These are phyloP conservation scores for Syrphus vitripennis DNA, from an alignment of 2,888 invertebrate genomes.

Conservation along the genomic window DNA sequence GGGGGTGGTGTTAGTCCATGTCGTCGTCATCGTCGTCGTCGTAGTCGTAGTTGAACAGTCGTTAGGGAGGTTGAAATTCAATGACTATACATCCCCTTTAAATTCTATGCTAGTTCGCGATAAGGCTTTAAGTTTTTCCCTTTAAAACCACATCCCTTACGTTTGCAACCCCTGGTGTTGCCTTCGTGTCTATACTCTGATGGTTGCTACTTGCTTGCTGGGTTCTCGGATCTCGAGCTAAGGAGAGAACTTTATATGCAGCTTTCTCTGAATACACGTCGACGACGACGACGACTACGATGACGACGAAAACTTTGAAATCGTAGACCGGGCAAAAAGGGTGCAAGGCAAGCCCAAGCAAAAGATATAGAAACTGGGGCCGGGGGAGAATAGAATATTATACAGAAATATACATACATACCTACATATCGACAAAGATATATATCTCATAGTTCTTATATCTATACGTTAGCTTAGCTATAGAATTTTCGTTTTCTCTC, in stretches of 20 bases:
- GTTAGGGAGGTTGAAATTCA: conserved; percentile 40
- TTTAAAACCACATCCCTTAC: conserved; percentile 55
- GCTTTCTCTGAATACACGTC: conserved; percentile 62
- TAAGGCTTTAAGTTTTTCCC: conserved; percentile 70
- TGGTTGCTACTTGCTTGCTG: conserved; percentile 27
- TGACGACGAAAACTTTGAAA: conserved; percentile 69
- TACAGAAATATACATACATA: conserved; percentile 39
- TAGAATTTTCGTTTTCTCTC: conserved; percentile 1
- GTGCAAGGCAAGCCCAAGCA: conserved; percentile 54
- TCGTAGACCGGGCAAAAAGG: conserved; percentile 69
- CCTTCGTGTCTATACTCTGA: conserved; percentile 12
- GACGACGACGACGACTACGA: conserved; percentile 43
- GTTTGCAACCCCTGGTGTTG: conserved; percentile 36
- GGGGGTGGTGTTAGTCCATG: conserved; percentile 46
- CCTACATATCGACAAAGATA: conserved; percentile 4
- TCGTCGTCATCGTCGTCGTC: conserved; percentile 12
- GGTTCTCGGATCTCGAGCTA: conserved; percentile 31
- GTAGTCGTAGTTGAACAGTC: conserved; percentile 1
- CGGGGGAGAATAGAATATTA: conserved; percentile 62
- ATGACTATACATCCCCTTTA: conserved; percentile 65
- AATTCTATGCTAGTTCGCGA: conserved; percentile 64
- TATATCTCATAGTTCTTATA: neutral
- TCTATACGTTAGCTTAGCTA: too few species aligned
- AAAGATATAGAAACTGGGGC: conserved; percentile 11
- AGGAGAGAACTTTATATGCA: conserved; percentile 71